phyloP scores from a whole-genome alignment of 2,797 vertebrate species.

The Borostomias antarcticus region DNA sequence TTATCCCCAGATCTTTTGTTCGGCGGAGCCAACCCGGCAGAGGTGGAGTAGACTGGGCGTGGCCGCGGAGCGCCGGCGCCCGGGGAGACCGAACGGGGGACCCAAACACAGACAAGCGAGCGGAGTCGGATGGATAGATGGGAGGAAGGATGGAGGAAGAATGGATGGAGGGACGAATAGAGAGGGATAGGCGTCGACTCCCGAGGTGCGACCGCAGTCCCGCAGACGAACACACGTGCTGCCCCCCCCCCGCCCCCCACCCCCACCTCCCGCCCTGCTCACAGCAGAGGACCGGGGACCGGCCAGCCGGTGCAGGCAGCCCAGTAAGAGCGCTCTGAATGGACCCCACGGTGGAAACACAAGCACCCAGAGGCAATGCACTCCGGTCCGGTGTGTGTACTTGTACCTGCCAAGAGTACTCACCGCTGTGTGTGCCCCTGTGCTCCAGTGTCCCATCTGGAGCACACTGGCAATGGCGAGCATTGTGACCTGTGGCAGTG shows the following conservation, averaged over 20 bases:
- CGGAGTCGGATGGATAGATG: neutral
- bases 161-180: too few species aligned
- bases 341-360: neutral
- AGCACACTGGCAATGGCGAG: neutral
- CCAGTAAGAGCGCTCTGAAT: neutral
- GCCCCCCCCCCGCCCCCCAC: conserved; percentile 6
- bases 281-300: conserved; percentile 3
- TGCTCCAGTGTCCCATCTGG: too few species aligned
- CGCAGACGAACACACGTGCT: neutral
- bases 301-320: neutral
- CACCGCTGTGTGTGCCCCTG: too few species aligned
- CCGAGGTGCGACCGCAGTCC: neutral
- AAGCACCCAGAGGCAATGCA: conserved; percentile 37
- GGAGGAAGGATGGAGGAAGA: too few species aligned
- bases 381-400: conserved; percentile 45
- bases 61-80: too few species aligned
- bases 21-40: neutral
- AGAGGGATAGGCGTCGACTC: too few species aligned
- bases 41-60: too few species aligned
- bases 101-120: too few species aligned
- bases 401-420: conserved; percentile 45
- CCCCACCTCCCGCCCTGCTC: neutral
- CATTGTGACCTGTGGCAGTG: too few species aligned
- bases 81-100: too few species aligned
- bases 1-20: neutral